Percentiles rank a stretch among this genome's conserved stretches.
Evolutionary conservation across 2,113 vertebrate genomes (phyloP).

Genomic region (Eudyptes chrysolophus): DNA sequence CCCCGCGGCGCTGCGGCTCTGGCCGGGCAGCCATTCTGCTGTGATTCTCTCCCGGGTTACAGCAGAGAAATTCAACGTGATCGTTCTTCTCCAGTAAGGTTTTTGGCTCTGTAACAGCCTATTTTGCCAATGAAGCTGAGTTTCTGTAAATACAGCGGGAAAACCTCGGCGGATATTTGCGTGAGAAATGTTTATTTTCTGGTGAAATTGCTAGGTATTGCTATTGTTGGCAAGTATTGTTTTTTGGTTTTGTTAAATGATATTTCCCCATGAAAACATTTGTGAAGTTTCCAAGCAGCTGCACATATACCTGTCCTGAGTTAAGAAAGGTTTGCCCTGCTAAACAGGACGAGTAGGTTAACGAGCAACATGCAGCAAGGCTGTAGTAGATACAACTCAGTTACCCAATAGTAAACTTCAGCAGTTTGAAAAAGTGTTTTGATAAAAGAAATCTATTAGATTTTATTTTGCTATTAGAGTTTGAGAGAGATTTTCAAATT

Average conservation of each 20-base stretch:
- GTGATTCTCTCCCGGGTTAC: too few species aligned
- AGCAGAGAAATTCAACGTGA: background rate
- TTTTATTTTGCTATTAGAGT: background rate
- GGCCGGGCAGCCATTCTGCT: background rate
- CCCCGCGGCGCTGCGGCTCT: fast-evolving
- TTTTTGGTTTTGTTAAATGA: background rate
- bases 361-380: background rate
- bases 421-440: background rate
- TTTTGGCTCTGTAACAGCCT: background rate
- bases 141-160: background rate
- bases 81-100: background rate
- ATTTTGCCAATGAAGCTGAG: background rate
- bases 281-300: background rate
- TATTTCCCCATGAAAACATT: background rate
- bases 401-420: background rate
- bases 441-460: background rate
- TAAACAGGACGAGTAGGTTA: background rate
- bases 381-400: background rate
- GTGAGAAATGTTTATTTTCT: background rate
- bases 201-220: background rate
- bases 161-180: background rate
- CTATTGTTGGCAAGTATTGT: background rate
- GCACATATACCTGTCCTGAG: background rate
- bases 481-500: background rate
- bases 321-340: background rate